phyloP scores from a whole-genome alignment of 2,888 invertebrate species.

The Oasisia sp. region DNA sequence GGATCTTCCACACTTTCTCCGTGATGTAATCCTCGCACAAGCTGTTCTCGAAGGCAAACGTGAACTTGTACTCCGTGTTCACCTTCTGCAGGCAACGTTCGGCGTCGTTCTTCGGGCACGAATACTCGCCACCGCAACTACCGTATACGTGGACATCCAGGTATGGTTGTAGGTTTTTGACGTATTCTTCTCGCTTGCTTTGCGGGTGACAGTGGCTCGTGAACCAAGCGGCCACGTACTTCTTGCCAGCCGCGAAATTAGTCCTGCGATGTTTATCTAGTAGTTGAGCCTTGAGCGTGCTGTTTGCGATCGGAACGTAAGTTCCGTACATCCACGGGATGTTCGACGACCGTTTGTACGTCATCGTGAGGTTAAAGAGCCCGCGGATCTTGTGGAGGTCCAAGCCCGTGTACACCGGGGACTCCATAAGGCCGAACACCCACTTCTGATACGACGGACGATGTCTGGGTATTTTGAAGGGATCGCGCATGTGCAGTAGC shows the following conservation, averaged over 20 bases:
- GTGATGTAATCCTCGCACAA: constrained; percentile 17
- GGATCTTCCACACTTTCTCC: neutral
- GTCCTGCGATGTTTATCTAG: neutral
- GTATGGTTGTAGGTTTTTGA: constrained; percentile 27
- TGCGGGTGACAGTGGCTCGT: constrained; percentile 42
- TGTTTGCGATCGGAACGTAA: neutral
- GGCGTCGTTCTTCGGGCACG: constrained; percentile 20
- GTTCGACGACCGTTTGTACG: neutral
- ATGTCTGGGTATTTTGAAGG: neutral
- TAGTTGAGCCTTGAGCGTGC: neutral
- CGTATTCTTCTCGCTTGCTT: constrained; percentile 40
- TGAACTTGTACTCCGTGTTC: neutral
- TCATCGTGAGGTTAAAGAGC: neutral
- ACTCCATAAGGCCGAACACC: constrained; percentile 26
- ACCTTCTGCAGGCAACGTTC: neutral
- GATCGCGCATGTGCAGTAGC: constrained; percentile 13
- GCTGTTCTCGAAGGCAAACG: neutral
- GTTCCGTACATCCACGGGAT: neutral
- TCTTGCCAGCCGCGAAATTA: constrained; percentile 30
- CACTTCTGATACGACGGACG: constrained; percentile 29
- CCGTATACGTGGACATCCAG: neutral
- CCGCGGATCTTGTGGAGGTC: neutral
- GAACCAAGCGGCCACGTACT: constrained; percentile 41
- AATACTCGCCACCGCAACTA: neutral
- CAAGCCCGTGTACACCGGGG: constrained; percentile 22